These are phyloP conservation scores for Andricus grossulariae DNA, from an alignment of 1,140 invertebrate genomes.

Conservation along the genomic window DNA sequence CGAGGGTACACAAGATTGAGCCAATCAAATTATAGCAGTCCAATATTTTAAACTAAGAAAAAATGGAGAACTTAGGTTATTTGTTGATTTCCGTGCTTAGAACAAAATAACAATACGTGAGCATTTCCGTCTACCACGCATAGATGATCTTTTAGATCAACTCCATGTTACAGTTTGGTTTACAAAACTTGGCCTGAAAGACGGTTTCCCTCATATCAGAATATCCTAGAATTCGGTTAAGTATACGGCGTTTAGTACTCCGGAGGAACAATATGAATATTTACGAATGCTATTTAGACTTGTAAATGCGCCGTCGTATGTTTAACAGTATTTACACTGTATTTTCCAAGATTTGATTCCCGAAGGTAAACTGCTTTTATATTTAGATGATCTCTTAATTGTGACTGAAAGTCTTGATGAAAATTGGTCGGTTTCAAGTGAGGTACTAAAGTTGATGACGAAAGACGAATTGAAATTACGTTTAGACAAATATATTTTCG, in stretches of 20 bases:
- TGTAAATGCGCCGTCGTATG: neutral
- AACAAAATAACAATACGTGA: neutral
- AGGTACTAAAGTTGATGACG: neutral
- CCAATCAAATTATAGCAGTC: no score
- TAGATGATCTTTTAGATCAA: neutral
- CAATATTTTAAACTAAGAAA: neutral
- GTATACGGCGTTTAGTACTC: no score
- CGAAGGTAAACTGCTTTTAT: neutral
- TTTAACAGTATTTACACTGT: neutral
- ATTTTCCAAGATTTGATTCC: neutral
- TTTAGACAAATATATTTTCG: neutral
- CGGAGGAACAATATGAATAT: slow-evolving; percentile 2
- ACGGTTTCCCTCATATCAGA: neutral
- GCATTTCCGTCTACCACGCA: neutral
- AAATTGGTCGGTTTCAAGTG: neutral
- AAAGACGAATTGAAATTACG: neutral
- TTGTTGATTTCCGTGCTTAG: neutral
- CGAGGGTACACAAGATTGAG: neutral
- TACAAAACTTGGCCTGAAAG: neutral
- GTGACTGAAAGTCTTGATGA: neutral
- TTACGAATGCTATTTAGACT: neutral
- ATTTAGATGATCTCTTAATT: neutral
- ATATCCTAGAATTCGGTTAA: no score
- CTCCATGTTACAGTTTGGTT: neutral
- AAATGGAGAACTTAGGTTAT: neutral